Evolutionary conservation across 1,140 invertebrate species (phyloP).

Genomic region (Mercenaria mercenaria): DNA sequence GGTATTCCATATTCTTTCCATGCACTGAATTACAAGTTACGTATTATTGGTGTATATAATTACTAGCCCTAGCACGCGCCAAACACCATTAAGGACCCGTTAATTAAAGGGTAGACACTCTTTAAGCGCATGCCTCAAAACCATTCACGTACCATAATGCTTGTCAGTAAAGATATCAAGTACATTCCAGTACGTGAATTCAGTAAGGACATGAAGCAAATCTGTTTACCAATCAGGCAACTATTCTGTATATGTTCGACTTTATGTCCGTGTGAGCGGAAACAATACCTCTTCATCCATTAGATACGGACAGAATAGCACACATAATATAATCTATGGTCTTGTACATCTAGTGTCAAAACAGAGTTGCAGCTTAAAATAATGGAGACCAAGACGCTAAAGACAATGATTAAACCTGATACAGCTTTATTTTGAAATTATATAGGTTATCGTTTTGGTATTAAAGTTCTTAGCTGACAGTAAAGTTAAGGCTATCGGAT

Average conservation of each 20-base stretch:
- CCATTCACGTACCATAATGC: background rate
- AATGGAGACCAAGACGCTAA: background rate
- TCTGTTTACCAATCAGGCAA: background rate
- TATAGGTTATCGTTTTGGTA: no score
- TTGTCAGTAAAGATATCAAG: constrained; percentile 32
- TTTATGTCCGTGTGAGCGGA: background rate
- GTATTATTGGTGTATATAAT: constrained; percentile 6
- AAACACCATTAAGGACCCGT: background rate
- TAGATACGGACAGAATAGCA: background rate
- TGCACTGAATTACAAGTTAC: constrained; percentile 7
- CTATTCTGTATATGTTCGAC: background rate
- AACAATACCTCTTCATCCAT: background rate
- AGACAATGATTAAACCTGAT: no score
- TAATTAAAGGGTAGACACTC: constrained; percentile 49
- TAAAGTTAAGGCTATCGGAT: no score
- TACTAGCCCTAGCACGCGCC: constrained; percentile 45
- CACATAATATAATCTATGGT: background rate
- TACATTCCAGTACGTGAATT: constrained; percentile 2
- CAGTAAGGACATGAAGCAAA: background rate
- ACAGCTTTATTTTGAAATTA: no score
- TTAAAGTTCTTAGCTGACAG: no score
- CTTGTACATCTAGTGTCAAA: background rate
- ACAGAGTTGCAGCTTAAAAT: background rate
- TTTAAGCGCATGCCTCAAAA: constrained; percentile 38
- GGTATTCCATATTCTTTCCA: constrained; percentile 1